phyloP scores from a whole-genome alignment of 2,888 invertebrate species.

The Flabesymbios commensalis region DNA sequence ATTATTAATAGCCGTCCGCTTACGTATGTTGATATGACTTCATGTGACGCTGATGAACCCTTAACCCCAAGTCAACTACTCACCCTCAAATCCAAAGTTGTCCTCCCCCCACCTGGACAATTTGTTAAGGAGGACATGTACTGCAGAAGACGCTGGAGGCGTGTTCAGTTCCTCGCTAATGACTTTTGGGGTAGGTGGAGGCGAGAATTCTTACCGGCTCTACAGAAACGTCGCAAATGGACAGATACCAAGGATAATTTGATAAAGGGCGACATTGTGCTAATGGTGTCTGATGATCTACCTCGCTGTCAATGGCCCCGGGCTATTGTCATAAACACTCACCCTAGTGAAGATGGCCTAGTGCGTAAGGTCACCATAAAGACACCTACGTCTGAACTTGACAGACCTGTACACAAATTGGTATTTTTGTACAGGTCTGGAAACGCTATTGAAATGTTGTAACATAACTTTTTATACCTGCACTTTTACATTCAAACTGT shows the following conservation, averaged over 20 bases:
- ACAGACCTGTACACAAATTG: no score
- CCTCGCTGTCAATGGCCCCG: no score
- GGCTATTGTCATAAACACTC: no score
- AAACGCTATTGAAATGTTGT: no score
- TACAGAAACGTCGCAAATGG: constrained; percentile 32
- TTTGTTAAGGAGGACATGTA: constrained; percentile 30
- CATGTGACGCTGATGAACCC: constrained; percentile 4
- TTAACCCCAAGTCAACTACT: constrained; percentile 24
- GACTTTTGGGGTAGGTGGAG: constrained; percentile 37
- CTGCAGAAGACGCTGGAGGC: constrained; percentile 29
- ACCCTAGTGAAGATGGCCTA: no score
- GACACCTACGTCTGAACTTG: no score
- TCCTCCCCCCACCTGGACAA: constrained; percentile 31
- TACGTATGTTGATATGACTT: background rate
- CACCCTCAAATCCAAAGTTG: constrained; percentile 15
- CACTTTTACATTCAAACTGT: no score
- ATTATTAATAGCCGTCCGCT: background rate
- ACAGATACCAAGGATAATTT: background rate
- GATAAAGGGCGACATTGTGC: constrained; percentile 4
- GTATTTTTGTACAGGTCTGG: no score
- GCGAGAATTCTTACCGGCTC: constrained; percentile 27
- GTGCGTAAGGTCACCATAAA: no score
- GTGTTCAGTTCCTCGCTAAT: constrained; percentile 32
- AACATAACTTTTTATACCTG: no score
- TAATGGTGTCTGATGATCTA: no score